Evolutionary conservation across 2,888 invertebrate species (phyloP), one percentile per base, ranked within the genome.

Genomic region (Synergus gifuensis): DNA sequence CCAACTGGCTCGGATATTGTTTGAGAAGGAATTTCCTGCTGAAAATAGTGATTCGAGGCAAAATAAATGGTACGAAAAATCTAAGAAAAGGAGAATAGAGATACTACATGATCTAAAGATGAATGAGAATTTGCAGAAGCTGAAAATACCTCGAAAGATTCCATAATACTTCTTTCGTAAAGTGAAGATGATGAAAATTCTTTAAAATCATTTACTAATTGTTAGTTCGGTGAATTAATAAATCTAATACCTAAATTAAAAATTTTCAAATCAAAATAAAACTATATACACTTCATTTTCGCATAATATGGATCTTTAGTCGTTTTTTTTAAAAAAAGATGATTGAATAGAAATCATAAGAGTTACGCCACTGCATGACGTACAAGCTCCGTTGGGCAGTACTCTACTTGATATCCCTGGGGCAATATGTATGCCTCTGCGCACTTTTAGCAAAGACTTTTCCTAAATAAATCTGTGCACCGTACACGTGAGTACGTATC

Each of bases 391-490:
- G 36, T 73, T 73, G 49, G 78, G 78, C 79, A 76, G 88, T 89
- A 90, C 90, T 91, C 90, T 89, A 89, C 85, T 91, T 90, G 89
- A 91, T 91, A 91, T 90, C 90, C 90, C 90, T 80, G 76, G 90
- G 88, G 91, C 83, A 83, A 79, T 81, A 83, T 81, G 81, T 28
- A 28, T 28, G 3, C 84, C 80, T 80, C 85, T 86, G 82, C 86
- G 82, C 86, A 85, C 83, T 85, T 87, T 87, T 80, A 28, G 28
- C 28, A 28, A 28, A 82, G 84, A 85, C 83, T 85, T 86, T 81
- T 80, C 79, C 82, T 77, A 73, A 78, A 81, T 83, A 81, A 81
- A 83, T 78, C 79, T 78, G 54, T 76, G 63, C 58, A 62, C 28
- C 36, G 69, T 42, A 49, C 79, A 77, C 28, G 76, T 66, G 78